These are phyloP conservation scores for Zaprionus lineosus DNA, from an alignment of 2,888 invertebrate species.

Conservation along the genomic window DNA sequence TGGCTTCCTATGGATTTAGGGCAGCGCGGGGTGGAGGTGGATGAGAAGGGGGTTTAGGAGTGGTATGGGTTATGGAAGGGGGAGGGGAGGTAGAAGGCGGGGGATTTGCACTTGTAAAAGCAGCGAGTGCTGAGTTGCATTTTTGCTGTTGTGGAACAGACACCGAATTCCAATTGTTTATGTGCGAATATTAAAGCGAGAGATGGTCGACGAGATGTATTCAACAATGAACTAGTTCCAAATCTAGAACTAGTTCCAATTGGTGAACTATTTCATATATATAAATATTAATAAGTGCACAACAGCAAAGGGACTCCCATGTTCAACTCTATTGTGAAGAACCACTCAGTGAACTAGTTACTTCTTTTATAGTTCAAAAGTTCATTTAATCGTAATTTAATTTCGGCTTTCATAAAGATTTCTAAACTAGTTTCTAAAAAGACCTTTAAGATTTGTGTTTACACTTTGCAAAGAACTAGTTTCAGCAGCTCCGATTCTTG, in stretches of 20 bases:
- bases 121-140: not conserved
- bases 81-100: not conserved
- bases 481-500: not conserved
- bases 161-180: conserved; percentile 47
- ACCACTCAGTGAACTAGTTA: too few species aligned
- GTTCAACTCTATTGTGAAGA: too few species aligned
- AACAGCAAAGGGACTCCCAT: too few species aligned
- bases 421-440: too few species aligned
- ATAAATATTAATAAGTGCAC: too few species aligned
- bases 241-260: conserved; percentile 9
- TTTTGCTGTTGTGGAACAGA: conserved; percentile 5
- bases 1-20: not conserved
- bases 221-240: conserved; percentile 27
- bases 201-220: too few species aligned
- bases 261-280: too few species aligned
- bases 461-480: conserved; percentile 1
- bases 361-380: too few species aligned
- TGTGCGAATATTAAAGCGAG: conserved; percentile 27
- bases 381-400: too few species aligned
- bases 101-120: not conserved
- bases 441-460: not conserved
- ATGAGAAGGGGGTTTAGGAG: not conserved
- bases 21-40: not conserved
- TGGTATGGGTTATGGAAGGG: not conserved
- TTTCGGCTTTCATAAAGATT: too few species aligned